These are phyloP conservation scores for Gerris lacustris DNA, from an alignment of 2,888 invertebrate genomes.

Conservation along the genomic window DNA sequence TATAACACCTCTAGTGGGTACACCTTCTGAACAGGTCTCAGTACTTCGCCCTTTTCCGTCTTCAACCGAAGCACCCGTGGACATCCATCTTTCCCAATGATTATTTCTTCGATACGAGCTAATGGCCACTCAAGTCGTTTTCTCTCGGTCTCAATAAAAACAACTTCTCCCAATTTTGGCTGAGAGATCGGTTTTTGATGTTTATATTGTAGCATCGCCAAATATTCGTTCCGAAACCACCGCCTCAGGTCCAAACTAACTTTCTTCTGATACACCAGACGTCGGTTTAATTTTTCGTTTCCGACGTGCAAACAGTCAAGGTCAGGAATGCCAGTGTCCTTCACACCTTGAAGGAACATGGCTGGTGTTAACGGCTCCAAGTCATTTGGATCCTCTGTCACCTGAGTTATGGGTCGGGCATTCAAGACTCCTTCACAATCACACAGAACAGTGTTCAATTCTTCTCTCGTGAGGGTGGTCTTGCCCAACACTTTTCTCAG, in stretches of 20 bases:
- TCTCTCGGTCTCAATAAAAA: not conserved
- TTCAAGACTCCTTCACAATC: constrained; percentile 19
- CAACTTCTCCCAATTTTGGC: not conserved
- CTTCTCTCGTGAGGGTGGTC: constrained; percentile 15
- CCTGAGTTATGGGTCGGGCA: constrained; percentile 21
- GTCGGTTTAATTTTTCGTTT: not conserved
- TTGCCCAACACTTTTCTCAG: constrained; percentile 14
- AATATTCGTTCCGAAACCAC: not conserved
- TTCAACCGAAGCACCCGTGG: not conserved
- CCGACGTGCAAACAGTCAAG: not conserved
- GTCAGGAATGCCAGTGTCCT: not conserved
- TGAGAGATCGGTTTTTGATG: not conserved
- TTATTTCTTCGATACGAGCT: not conserved
- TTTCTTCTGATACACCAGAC: not conserved
- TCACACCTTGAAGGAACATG: not conserved
- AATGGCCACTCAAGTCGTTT: not conserved
- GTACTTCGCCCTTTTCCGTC: not conserved
- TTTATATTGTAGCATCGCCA: not conserved
- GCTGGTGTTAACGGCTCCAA: not conserved
- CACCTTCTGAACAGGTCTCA: not conserved
- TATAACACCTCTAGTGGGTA: not conserved
- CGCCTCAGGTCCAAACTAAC: not conserved
- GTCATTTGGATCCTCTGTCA: not conserved
- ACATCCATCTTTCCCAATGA: not conserved
- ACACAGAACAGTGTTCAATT: constrained; percentile 18